Base-by-base conservation (phyloP, 2,888 invertebrate species). In the Drosophila recens region DNA sequence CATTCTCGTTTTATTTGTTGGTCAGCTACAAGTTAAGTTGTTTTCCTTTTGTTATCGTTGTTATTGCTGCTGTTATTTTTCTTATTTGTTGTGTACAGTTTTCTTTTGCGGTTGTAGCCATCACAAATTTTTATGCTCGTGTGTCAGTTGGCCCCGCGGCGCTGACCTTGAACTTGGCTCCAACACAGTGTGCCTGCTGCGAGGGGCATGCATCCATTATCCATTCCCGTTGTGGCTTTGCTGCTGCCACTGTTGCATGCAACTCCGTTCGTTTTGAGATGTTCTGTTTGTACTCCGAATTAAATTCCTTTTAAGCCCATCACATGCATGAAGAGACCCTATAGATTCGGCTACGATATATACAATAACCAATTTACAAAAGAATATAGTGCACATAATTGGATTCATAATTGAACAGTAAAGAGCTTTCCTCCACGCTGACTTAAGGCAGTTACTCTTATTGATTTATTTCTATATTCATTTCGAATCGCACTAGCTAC, bases 91-190 rank as follows among this genome's bases (percentile, higher is more conserved):
- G 30, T 15, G 27, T 30, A 13, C 10, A 27, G 36, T 15, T 40
- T 38, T 42, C 42, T 49, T 8, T 34, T 36, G 42, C 17, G 34
- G 34, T 34, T 57, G 43, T 33, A 33, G 54, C 63, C 42, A 63
- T 65, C 57, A 65, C 65, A 68, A 51, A 65, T 40, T 40, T 52
- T 30, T 48, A 51, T 65, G 42, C 40, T 52, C 42, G 65, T 68
- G 36, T 56, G 65, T 56, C 61, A 40, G 61, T 45, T 34, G 54
- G 42, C 63, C 64, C 57, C 20, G 65, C 30, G 67, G 70, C 61
- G 49, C 13, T 68, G 79, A 62, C 81, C 82, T 82, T 81, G 76
- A 81, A 81, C 76, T 80, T 81, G 79, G 72, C 38, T 15, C 11
- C 23, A 27, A 5, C 30, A 30, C 5, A 38, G 49, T 30, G 49